A percentile compares a stretch with the other conserved stretches of the same genome.
Evolutionary conservation across 2,888 invertebrate species (phyloP).

Genomic region (Drosophila longiperda): DNA sequence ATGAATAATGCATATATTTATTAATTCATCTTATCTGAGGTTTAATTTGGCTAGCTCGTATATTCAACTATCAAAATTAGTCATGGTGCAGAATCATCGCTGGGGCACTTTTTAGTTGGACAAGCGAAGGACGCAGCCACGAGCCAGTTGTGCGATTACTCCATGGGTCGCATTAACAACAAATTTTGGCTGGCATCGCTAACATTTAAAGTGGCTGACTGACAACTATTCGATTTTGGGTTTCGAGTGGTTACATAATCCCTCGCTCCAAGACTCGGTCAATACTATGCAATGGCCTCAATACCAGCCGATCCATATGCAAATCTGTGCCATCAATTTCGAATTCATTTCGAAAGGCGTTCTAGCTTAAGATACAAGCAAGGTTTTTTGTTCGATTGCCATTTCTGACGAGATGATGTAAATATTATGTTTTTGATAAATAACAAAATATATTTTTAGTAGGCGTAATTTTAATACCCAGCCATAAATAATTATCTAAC

Average conservation of each 20-base stretch:
- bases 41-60: background rate
- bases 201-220: conserved; percentile 59
- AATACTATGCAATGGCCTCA: conserved; percentile 75
- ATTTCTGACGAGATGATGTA: conserved; percentile 37
- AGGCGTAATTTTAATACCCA: background rate
- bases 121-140: conserved; percentile 43
- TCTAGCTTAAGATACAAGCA: conserved; percentile 40
- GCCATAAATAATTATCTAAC: background rate
- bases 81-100: conserved; percentile 32
- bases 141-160: conserved; percentile 47
- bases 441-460: background rate
- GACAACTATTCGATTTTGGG: conserved; percentile 57
- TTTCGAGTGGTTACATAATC: conserved; percentile 61
- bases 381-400: conserved; percentile 40
- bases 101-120: conserved; percentile 7
- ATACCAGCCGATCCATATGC: conserved; percentile 62
- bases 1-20: conserved; percentile 58
- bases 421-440: conserved; percentile 19
- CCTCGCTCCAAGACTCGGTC: conserved; percentile 55
- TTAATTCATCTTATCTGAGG: conserved; percentile 16
- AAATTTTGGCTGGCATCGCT: conserved; percentile 28
- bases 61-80: conserved; percentile 25
- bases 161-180: conserved; percentile 36
- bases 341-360: conserved; percentile 63
- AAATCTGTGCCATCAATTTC: conserved; percentile 62